Evolutionary conservation across 2,888 invertebrate genomes (phyloP), one percentile per base, ranked within the genome.

Genomic region (Pseudolycoriella hygida): DNA sequence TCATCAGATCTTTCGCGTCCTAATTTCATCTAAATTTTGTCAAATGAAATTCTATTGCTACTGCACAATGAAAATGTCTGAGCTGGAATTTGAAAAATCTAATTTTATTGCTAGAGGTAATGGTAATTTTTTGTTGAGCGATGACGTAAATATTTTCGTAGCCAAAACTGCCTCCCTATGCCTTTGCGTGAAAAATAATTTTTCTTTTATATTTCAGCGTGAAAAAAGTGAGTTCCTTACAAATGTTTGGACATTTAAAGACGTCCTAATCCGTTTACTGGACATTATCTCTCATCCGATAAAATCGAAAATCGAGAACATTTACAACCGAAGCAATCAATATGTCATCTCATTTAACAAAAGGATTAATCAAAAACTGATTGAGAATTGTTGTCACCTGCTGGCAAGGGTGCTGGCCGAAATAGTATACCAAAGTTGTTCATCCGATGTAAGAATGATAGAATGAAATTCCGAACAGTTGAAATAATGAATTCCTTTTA

Each of bases 401-500:
- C 60, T 85, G 48, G 83, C 86, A 0, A 74, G 90, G 45, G 79
- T 93, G 1, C 74, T 94, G 38, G 87, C 88, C 2, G 93, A 94
- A 66, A 71, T 94, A 49, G 82, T 84, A 0, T 78, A 82, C 54
- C 82, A 81, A 53, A 82, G 84, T 15, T 80, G 75, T 45, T 74
- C 81, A n/a, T 72, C 75, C 30, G 84, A 83, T 62, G 78, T 78
- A 61, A 65, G 68, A 60, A n/a, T n/a, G n/a, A n/a, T n/a, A n/a
- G n/a, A n/a, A n/a, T n/a, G 40, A 43, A 42, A 42, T 15, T 34
- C 3, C 6, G n/a, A 20, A 32, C 34, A n/a, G n/a, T 43, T 45
- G 6, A 46, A 40, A 20, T 42, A 32, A 5, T 8, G 3, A 25
- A 30, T 6, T 41, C 10, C 40, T 46, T 51, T 44, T 42, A 65